These are phyloP conservation scores for Callyntrura sp. DNA, from an alignment of 2,888 invertebrate species.

Conservation along the genomic window DNA sequence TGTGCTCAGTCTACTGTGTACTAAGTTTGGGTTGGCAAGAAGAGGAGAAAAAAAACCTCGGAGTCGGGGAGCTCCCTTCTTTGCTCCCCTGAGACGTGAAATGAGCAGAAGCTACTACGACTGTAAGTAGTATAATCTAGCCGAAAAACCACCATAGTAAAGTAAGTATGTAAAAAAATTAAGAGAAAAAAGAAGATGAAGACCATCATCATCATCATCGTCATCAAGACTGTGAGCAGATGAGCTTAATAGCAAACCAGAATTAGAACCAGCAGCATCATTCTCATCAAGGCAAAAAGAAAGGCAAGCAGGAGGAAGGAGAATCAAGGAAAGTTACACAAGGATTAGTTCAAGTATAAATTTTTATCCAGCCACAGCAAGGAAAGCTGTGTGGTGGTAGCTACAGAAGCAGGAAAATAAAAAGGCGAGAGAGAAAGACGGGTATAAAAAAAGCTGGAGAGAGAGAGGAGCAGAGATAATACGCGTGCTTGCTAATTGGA, in stretches of 20 bases:
- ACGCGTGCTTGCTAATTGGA: conserved; percentile 83
- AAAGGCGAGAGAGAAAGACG: conserved; percentile 55
- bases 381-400: background rate
- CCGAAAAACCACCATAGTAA: conserved; percentile 12
- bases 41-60: conserved; percentile 58
- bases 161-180: conserved; percentile 63
- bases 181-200: conserved; percentile 53
- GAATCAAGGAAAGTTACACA: conserved; percentile 66
- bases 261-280: conserved; percentile 56
- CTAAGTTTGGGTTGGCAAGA: conserved; percentile 41
- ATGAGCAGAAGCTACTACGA: conserved; percentile 68
- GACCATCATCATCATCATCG: conserved; percentile 22
- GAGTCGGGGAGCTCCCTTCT: background rate
- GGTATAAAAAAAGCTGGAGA: conserved; percentile 63
- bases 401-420: conserved; percentile 39
- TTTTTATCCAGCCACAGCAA: conserved; percentile 78
- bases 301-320: conserved; percentile 14
- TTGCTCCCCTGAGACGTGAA: conserved; percentile 74
- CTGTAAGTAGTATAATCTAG: conserved; percentile 39
- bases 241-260: conserved; percentile 69
- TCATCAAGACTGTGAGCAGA: conserved; percentile 58
- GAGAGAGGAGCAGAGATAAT: conserved; percentile 62
- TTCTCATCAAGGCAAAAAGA: conserved; percentile 45
- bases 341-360: conserved; percentile 82
- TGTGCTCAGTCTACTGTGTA: conserved; percentile 30